Percentiles rank a stretch among this genome's conserved stretches.
phyloP scores from a whole-genome alignment of 2,888 invertebrate species.

The Uropetala carovei region DNA sequence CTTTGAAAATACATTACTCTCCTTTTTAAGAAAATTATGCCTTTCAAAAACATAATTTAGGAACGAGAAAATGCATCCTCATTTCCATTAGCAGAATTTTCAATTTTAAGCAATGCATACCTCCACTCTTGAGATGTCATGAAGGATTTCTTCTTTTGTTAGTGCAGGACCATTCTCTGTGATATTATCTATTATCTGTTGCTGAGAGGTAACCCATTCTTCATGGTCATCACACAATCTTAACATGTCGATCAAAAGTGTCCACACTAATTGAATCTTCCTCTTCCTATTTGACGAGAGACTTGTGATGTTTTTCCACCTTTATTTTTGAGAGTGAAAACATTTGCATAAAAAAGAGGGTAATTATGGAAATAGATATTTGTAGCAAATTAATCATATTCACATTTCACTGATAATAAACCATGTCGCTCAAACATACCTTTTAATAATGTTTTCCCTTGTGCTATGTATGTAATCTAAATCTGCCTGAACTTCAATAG shows the following conservation, averaged over 20 bases:
- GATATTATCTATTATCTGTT: constrained; percentile 79
- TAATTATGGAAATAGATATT: background rate
- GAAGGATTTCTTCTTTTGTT: constrained; percentile 31
- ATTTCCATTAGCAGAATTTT: constrained; percentile 31
- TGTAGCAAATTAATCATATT: background rate
- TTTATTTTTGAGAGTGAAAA: constrained; percentile 64
- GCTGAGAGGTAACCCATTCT: constrained; percentile 81
- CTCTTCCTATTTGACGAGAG: constrained; percentile 84
- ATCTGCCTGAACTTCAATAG: constrained; percentile 84
- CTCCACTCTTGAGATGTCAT: constrained; percentile 65
- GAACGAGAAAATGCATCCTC: background rate
- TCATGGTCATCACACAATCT: constrained; percentile 79
- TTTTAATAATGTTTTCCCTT: constrained; percentile 84
- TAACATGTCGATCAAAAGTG: constrained; percentile 79
- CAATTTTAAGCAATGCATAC: constrained; percentile 64
- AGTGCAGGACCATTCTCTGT: constrained; percentile 73
- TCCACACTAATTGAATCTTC: constrained; percentile 81
- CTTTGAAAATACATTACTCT: background rate
- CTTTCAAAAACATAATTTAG: background rate
- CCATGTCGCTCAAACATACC: too few species aligned
- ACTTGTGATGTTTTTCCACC: constrained; percentile 88
- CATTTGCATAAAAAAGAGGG: background rate
- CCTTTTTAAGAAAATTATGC: background rate
- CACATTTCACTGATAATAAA: background rate
- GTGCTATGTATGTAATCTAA: constrained; percentile 82